Evolutionary conservation across 1,140 invertebrate genomes (phyloP).

Genomic region (Portunus trituberculatus): DNA sequence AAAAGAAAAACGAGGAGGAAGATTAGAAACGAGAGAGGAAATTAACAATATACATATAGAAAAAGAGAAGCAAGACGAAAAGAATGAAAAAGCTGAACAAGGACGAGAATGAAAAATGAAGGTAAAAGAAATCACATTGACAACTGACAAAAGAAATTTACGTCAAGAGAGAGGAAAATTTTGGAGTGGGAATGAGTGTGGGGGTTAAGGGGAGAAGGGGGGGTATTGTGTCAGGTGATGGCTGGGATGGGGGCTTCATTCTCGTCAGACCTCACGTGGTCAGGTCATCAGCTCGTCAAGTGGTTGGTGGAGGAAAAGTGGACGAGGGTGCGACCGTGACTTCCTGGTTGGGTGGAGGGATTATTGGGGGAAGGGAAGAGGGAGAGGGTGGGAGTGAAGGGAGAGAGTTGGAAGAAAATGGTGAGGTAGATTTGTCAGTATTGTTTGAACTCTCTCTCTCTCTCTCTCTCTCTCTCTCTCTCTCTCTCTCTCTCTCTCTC

Average conservation of each 20-base stretch:
- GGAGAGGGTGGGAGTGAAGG: neutral
- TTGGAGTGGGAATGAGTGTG: neutral
- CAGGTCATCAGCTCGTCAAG: neutral
- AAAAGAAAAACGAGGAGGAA: too few species aligned
- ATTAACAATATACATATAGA: too few species aligned
- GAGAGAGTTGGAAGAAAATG: neutral
- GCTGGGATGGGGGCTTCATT: neutral
- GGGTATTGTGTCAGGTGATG: neutral
- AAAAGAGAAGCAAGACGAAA: neutral
- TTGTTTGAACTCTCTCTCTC: too few species aligned
- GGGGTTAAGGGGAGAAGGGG: neutral
- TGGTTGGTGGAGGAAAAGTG: neutral
- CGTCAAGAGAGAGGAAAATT: neutral
- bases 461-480: too few species aligned
- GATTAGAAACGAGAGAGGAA: too few species aligned
- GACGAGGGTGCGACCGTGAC: neutral
- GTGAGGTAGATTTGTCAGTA: too few species aligned
- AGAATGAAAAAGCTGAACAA: neutral
- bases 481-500: conserved; percentile 22
- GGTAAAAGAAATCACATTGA: neutral
- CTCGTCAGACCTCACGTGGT: neutral
- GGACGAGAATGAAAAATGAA: neutral
- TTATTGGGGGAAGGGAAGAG: too few species aligned
- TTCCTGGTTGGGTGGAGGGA: neutral
- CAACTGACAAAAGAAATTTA: neutral